phyloP scores from a whole-genome alignment of 2,797 vertebrate genomes.

The Notolabrus celidotus region DNA sequence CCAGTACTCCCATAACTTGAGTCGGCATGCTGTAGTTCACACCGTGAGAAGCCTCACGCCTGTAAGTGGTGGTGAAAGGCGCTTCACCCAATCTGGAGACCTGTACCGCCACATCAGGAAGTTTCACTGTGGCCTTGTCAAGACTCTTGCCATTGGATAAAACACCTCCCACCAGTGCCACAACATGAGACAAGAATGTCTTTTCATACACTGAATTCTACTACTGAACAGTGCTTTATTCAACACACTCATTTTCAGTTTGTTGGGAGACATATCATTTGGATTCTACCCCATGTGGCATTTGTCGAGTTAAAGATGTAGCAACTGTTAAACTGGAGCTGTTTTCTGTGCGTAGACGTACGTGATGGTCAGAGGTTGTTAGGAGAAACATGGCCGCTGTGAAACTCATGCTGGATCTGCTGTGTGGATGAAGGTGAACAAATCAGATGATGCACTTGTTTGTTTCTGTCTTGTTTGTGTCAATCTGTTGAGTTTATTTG shows the following conservation, averaged over 20 bases:
- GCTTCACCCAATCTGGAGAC: conserved; percentile 98
- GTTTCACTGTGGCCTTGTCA: conserved; percentile 97
- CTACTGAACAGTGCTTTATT: conserved; percentile 67
- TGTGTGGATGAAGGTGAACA: conserved; percentile 67
- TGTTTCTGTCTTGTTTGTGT: conserved; percentile 70
- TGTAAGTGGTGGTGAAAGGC: conserved; percentile 98
- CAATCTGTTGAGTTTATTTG: conserved; percentile 59
- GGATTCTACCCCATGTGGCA: conserved; percentile 71
- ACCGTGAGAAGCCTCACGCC: conserved; percentile 98
- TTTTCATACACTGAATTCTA: conserved; percentile 65
- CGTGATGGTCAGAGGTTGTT: conserved; percentile 48
- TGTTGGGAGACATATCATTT: conserved; percentile 63
- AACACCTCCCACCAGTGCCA: conserved; percentile 63
- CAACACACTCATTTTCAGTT: conserved; percentile 56
- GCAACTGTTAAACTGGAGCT: conserved; percentile 64
- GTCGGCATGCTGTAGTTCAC: conserved; percentile 97
- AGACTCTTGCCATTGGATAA: conserved; percentile 90
- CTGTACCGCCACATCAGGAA: conserved; percentile 98
- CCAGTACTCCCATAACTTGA: conserved; percentile 99
- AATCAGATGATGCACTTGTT: conserved; percentile 79
- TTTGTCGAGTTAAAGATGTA: conserved; percentile 74
- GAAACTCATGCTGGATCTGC: conserved; percentile 61
- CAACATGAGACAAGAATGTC: conserved; percentile 60
- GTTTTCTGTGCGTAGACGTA: conserved; percentile 47
- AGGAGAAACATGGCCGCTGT: conserved; percentile 57